These are phyloP conservation scores for Cheirogaleus major DNA, from an alignment of 2,797 vertebrate species.

Conservation along the genomic window DNA sequence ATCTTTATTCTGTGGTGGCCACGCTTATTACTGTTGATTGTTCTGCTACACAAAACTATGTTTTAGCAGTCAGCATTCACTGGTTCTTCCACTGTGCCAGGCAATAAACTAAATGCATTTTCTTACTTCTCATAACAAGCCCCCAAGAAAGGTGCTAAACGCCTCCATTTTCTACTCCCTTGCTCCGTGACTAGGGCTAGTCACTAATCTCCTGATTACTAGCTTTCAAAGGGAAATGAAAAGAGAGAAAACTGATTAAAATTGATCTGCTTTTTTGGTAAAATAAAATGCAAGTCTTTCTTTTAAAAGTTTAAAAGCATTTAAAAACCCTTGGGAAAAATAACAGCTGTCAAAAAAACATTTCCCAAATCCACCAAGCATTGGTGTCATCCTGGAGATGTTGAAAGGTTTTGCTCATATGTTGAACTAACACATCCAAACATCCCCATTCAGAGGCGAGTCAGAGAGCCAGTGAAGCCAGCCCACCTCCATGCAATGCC, in stretches of 20 bases:
- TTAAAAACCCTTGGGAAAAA: background rate
- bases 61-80: background rate
- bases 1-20: background rate
- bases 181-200: background rate
- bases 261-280: background rate
- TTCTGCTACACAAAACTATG: background rate
- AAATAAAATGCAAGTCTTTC: background rate
- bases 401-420: slow-evolving; percentile 2
- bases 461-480: background rate
- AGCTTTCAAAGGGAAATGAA: background rate
- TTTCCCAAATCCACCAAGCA: background rate
- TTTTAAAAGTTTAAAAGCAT: background rate
- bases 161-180: background rate
- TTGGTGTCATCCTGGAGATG: background rate
- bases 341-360: background rate
- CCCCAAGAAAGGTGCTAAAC: background rate
- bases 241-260: background rate
- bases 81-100: background rate
- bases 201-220: background rate
- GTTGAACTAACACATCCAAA: background rate
- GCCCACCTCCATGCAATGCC: background rate
- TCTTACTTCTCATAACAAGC: background rate
- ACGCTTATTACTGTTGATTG: background rate
- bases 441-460: background rate
- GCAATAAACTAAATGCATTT: background rate